Evolutionary conservation across 30 jellyfish, hydroid and myxozoan species (phyloP).

Genomic region (Turritopsis rubra): DNA sequence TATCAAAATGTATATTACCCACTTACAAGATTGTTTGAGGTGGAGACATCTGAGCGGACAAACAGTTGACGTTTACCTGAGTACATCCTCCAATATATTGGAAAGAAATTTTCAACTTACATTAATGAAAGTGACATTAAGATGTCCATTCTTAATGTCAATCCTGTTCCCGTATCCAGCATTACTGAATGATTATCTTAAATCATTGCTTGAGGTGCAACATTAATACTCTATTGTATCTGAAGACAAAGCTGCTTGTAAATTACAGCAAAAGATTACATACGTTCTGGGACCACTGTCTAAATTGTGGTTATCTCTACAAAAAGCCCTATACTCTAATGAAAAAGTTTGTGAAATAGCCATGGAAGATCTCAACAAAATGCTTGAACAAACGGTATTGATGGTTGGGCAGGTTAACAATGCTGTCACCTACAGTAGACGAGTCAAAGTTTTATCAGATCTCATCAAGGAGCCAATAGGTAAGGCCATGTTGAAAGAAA

Average conservation of each 20-base stretch:
- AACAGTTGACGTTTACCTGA: neutral
- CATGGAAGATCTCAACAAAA: neutral
- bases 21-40: neutral
- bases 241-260: constrained; percentile 9
- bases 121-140: constrained; percentile 1
- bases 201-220: neutral
- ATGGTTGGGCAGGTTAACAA: constrained; percentile 3
- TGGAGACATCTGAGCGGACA: constrained; percentile 3
- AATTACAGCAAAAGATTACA: neutral
- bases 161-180: constrained; percentile 4
- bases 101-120: neutral
- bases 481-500: neutral
- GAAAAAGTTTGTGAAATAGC: constrained; percentile 6
- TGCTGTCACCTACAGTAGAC: constrained; percentile 4
- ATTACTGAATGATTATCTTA: neutral
- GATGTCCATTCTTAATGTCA: neutral
- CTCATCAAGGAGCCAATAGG: neutral
- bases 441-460: neutral
- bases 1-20: neutral
- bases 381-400: neutral
- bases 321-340: neutral
- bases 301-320: neutral
- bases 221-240: neutral
- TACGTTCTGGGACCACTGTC: constrained; percentile 6
- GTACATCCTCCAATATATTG: neutral